Conservation (phyloP, 2,113 vertebrate genomes). For the Tauraco erythrolophus region DNA sequence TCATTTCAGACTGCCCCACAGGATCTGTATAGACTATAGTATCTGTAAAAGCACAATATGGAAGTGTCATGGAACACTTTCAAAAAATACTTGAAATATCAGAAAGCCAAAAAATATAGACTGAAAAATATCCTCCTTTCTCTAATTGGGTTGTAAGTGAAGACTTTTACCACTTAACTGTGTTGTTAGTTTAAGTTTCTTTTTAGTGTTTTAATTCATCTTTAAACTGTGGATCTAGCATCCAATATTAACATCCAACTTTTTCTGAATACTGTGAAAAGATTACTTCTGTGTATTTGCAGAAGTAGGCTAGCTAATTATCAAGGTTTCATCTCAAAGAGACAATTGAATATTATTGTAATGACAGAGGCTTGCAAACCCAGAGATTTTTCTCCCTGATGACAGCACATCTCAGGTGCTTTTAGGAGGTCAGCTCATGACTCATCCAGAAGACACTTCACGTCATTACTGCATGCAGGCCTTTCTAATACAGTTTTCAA, state of each 20-base stretch:
- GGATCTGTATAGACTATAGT: not conserved
- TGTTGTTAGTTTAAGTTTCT: not conserved
- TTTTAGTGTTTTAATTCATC: not conserved
- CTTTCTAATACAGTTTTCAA: not conserved
- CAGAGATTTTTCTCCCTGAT: not conserved
- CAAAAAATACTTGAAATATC: not conserved
- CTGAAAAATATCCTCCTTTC: not conserved
- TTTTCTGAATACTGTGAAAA: not conserved
- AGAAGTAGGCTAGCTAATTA: not conserved
- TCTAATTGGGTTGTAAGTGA: not conserved
- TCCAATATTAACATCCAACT: not conserved
- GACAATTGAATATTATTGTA: not conserved
- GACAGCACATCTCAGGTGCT: not conserved
- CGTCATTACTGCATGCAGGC: not conserved
- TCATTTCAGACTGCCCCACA: not conserved
- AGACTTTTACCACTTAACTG: not conserved
- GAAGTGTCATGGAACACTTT: not conserved
- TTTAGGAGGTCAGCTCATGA: not conserved
- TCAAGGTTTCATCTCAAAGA: not conserved
- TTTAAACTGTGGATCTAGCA: not conserved
- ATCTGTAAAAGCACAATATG: not conserved
- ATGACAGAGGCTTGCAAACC: not conserved
- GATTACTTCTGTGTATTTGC: not conserved
- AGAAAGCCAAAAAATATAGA: not conserved
- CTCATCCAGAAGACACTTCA: not conserved